phyloP scores from a whole-genome alignment of 2,888 invertebrate species.

The Oligia fasciuncula region DNA sequence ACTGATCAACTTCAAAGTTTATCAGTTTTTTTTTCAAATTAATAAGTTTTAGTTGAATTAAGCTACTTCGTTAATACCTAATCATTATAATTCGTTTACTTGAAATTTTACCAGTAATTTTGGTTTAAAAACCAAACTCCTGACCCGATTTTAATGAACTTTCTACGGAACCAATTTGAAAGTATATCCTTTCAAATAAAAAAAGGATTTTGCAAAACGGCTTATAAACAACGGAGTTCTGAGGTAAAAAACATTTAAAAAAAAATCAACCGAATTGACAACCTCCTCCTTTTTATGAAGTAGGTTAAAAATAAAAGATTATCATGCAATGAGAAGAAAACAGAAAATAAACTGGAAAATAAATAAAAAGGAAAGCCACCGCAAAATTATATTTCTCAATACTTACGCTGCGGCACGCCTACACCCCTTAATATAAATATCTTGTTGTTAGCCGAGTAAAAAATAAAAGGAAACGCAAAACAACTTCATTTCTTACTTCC shows the following conservation, averaged over 20 bases:
- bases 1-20: neutral
- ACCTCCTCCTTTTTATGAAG: too few species aligned
- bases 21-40: neutral
- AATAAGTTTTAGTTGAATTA: neutral
- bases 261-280: too few species aligned
- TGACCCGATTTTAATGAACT: too few species aligned
- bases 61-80: neutral
- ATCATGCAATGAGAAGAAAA: constrained; percentile 1
- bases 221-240: too few species aligned
- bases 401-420: constrained; percentile 45
- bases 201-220: too few species aligned
- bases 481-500: constrained; percentile 48
- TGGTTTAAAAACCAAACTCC: too few species aligned
- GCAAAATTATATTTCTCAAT: constrained; percentile 53
- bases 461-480: constrained; percentile 22
- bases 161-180: too few species aligned
- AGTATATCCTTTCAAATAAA: too few species aligned
- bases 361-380: constrained; percentile 33
- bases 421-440: constrained; percentile 51
- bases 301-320: neutral
- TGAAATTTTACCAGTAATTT: too few species aligned
- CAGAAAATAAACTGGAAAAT: constrained; percentile 16
- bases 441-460: constrained; percentile 44
- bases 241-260: too few species aligned
- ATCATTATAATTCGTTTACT: too few species aligned